These are phyloP conservation scores for Leptinotarsa defecta DNA, from an alignment of 1,140 invertebrate species.

Conservation along the genomic window DNA sequence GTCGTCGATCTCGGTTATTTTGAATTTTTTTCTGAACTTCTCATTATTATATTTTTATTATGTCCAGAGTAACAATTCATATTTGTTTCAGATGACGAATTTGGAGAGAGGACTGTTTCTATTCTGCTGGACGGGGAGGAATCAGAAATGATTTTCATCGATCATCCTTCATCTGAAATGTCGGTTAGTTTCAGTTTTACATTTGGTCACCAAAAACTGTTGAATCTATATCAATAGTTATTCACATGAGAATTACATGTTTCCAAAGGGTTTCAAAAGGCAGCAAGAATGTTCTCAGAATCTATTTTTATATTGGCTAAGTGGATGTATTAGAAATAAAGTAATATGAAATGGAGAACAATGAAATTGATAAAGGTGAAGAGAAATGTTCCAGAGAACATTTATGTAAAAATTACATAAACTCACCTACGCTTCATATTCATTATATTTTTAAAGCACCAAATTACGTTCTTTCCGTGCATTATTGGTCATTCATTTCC, in stretches of 20 bases:
- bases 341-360: no score
- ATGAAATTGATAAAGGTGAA: no score
- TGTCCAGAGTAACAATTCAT: background rate
- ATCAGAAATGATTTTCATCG: constrained; percentile 89
- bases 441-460: no score
- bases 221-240: no score
- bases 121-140: constrained; percentile 88
- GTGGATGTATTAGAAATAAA: no score
- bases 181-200: constrained; percentile 66
- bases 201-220: background rate
- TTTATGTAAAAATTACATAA: no score
- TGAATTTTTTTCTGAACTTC: background rate
- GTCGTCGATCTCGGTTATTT: no score
- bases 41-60: background rate
- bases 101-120: constrained; percentile 88
- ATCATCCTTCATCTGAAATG: constrained; percentile 85
- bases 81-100: constrained; percentile 82
- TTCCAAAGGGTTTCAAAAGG: background rate
- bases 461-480: no score
- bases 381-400: no score
- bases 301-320: background rate
- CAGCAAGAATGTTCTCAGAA: background rate
- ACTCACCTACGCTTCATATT: no score
- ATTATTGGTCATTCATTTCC: no score
- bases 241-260: no score